Conservation (phyloP, 2,113 vertebrate species). For the Burhinus oedicnemus region DNA sequence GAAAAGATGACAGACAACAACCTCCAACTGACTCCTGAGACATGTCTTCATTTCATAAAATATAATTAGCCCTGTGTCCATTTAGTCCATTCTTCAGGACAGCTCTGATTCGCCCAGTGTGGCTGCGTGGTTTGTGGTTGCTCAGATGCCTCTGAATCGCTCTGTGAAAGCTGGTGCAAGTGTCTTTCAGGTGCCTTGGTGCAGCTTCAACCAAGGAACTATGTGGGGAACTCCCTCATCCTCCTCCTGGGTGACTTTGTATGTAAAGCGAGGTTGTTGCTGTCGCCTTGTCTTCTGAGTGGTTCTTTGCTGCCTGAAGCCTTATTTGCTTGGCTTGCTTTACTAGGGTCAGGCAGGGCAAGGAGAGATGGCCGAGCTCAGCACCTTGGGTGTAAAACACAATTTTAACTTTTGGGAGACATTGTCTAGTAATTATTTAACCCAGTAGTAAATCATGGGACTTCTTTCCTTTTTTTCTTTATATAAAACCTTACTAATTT, state of each 20-base stretch:
- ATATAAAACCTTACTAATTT: neutral
- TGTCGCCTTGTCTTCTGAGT: neutral
- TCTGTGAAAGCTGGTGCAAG: neutral
- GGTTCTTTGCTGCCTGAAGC: neutral
- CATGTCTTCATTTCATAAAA: neutral
- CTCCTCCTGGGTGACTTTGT: neutral
- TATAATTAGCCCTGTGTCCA: neutral
- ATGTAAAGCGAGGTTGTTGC: neutral
- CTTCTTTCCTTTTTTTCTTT: neutral
- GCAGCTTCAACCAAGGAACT: neutral
- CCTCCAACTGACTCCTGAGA: neutral
- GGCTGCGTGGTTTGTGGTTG: neutral
- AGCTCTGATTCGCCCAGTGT: neutral
- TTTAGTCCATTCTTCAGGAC: neutral
- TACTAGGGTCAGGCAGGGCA: no score
- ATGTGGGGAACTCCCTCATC: rapidly evolving
- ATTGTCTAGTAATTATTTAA: neutral
- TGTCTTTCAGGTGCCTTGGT: neutral
- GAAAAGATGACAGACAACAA: neutral
- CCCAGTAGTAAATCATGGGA: neutral
- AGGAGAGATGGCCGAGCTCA: neutral
- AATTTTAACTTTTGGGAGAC: neutral
- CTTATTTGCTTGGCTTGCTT: neutral
- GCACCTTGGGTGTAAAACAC: rapidly evolving
- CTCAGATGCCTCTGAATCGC: rapidly evolving